phyloP scores from a whole-genome alignment of 1,140 invertebrate species.

The Lucilia sericata region DNA sequence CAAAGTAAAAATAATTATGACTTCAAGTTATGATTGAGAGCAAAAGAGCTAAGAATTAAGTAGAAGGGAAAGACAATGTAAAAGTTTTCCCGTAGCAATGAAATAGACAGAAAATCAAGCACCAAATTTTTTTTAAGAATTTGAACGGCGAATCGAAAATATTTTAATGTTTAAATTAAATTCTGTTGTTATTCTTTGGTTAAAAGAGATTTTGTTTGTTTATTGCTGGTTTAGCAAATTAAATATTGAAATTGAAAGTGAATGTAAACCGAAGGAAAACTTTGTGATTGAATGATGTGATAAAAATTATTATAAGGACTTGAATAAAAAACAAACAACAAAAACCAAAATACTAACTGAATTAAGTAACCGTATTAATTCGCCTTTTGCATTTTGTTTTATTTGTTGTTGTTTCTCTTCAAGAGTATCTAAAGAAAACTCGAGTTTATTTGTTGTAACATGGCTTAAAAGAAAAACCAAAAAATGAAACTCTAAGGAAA shows the following conservation, averaged over 20 bases:
- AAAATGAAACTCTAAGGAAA: not conserved
- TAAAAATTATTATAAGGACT: conserved; percentile 7
- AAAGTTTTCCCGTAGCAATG: too few relatives aligned
- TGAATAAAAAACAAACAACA: not conserved
- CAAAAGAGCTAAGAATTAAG: too few relatives aligned
- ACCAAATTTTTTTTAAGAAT: not conserved
- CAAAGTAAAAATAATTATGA: too few relatives aligned
- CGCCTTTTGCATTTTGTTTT: not conserved
- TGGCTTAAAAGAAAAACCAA: not conserved
- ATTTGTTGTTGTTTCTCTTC: not conserved
- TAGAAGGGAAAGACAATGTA: too few relatives aligned
- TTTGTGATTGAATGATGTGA: not conserved
- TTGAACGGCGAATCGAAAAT: not conserved
- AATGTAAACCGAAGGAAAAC: not conserved
- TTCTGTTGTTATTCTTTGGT: not conserved
- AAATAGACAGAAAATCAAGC: not conserved
- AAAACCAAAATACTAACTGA: not conserved
- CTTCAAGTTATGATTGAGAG: too few relatives aligned
- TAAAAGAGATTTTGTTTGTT: not conserved
- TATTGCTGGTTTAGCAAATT: not conserved
- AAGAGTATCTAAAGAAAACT: not conserved
- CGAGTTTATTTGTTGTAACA: too few relatives aligned
- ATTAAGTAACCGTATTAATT: conserved; percentile 21
- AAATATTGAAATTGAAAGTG: not conserved
- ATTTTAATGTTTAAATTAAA: not conserved